Conservation (phyloP, 1,140 invertebrate species). For the Nephotettix cincticeps region DNA sequence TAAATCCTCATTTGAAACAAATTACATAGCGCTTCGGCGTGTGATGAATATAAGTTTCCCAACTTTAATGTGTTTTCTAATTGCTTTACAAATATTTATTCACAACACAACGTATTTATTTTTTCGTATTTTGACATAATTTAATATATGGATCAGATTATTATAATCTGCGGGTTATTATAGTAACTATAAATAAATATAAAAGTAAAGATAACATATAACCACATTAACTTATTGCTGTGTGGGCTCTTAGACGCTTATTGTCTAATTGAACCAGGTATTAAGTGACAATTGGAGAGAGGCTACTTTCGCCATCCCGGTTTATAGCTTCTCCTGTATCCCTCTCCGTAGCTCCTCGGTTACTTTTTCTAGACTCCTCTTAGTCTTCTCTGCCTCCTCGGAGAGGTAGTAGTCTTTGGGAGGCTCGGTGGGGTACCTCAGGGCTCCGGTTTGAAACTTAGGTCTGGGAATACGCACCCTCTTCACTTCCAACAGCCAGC, state of each 20-base stretch:
- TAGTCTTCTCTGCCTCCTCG: conserved; percentile 44
- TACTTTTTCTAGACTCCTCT: conserved; percentile 61
- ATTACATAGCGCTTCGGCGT: no score
- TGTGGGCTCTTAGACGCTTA: neutral
- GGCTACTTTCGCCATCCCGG: neutral
- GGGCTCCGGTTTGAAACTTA: conserved; percentile 67
- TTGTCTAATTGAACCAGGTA: conserved; percentile 5
- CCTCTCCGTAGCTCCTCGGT: conserved; percentile 70
- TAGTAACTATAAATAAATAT: no score
- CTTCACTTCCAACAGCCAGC: conserved; percentile 79
- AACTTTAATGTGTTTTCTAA: no score
- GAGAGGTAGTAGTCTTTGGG: conserved; percentile 64
- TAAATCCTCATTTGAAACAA: no score
- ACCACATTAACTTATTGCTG: no score
- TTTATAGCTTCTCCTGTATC: conserved; percentile 67
- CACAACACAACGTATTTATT: no score
- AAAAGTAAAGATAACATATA: no score
- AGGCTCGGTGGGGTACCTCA: conserved; percentile 58
- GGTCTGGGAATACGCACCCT: conserved; percentile 77
- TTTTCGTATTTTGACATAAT: no score
- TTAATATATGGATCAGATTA: no score
- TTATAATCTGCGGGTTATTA: no score
- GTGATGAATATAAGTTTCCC: no score
- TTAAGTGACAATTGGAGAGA: conserved; percentile 4
- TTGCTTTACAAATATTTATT: no score